Evolutionary conservation across 1,140 invertebrate species (phyloP).

Genomic region (Drosophila dunni): DNA sequence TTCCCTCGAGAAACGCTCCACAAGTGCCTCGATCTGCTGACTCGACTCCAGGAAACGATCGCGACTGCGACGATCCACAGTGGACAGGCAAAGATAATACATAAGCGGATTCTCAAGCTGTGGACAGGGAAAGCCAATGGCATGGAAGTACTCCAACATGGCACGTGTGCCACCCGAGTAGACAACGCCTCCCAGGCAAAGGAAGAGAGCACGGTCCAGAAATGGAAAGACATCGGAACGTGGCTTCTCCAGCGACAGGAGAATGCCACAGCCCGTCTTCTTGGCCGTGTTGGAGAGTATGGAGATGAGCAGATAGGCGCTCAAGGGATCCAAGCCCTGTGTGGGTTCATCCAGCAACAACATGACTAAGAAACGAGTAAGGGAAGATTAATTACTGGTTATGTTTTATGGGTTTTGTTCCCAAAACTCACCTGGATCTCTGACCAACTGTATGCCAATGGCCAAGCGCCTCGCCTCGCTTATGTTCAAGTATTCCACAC

Average conservation of each 20-base stretch:
- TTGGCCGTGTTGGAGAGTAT: conserved; percentile 96
- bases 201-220: conserved; percentile 90
- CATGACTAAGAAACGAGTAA: conserved; percentile 86
- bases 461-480: conserved; percentile 94
- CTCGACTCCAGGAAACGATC: conserved; percentile 96
- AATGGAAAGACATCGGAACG: conserved; percentile 97
- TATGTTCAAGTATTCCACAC: conserved; percentile 91
- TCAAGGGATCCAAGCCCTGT: conserved; percentile 94
- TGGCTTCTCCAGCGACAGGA: conserved; percentile 96
- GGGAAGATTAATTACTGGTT: background rate
- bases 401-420: conserved; percentile 37
- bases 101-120: conserved; percentile 96
- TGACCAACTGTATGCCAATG: conserved; percentile 94
- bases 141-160: conserved; percentile 95
- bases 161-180: conserved; percentile 95
- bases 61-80: conserved; percentile 90
- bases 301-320: conserved; percentile 96
- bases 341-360: conserved; percentile 95
- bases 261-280: conserved; percentile 94
- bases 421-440: conserved; percentile 88
- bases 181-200: conserved; percentile 95
- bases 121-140: conserved; percentile 96
- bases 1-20: conserved; percentile 95
- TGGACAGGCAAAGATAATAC: conserved; percentile 97
- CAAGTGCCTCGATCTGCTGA: conserved; percentile 95